Percentiles rank a stretch among this genome's conserved stretches.
Evolutionary conservation across 2,888 invertebrate genomes (phyloP).

Genomic region (Stomorhina lunata): DNA sequence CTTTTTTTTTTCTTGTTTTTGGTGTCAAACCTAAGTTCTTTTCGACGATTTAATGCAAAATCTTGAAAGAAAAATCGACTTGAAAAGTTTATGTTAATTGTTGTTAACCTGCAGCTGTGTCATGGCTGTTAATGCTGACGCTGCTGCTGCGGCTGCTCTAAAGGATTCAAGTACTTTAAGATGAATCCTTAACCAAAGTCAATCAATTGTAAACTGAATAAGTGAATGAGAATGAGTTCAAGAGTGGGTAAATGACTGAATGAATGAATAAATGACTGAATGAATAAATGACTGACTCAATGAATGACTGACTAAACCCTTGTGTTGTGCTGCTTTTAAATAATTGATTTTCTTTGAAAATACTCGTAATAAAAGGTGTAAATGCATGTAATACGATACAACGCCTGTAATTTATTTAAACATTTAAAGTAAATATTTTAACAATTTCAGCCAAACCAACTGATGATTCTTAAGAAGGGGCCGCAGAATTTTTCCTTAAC

Average conservation of each 20-base stretch:
- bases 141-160: neutral
- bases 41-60: too few relatives aligned
- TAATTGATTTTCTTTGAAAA: slow-evolving; percentile 23
- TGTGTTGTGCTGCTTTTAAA: neutral
- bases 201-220: slow-evolving; percentile 26
- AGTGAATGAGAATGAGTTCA: too few relatives aligned
- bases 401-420: neutral
- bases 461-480: too few relatives aligned
- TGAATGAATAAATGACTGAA: too few relatives aligned
- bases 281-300: too few relatives aligned
- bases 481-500: too few relatives aligned
- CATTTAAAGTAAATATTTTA: neutral
- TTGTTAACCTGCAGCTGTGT: neutral
- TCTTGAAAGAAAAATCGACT: too few relatives aligned
- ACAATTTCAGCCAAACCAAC: too few relatives aligned
- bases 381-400: slow-evolving; percentile 12
- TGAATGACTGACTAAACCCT: neutral
- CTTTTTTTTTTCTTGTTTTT: too few relatives aligned
- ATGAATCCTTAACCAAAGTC: slow-evolving; percentile 7
- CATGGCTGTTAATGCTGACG: too few relatives aligned
- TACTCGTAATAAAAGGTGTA: slow-evolving; percentile 31
- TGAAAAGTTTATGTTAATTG: neutral
- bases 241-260: too few relatives aligned
- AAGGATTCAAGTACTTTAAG: neutral
- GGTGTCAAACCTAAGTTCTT: too few relatives aligned